A percentile compares a stretch with the other conserved stretches of the same genome.
These are phyloP conservation scores for Pluvianellus socialis DNA, from an alignment of 2,113 vertebrate species.

Conservation along the genomic window DNA sequence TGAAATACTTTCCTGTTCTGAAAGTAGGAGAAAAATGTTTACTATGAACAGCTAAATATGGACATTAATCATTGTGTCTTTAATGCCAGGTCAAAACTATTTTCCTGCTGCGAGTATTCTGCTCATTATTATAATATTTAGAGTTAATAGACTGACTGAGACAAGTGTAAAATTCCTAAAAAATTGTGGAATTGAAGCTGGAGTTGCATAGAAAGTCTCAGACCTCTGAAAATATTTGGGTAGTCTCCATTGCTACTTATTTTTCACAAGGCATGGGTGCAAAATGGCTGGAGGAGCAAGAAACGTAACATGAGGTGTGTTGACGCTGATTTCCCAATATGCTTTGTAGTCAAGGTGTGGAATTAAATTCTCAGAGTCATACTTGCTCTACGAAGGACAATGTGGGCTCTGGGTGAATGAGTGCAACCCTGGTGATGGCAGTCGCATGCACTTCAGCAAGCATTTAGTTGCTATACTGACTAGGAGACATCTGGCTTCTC, in stretches of 20 bases:
- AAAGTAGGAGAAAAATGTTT: slow-evolving; percentile 22
- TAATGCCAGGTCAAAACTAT: neutral
- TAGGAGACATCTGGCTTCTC: neutral
- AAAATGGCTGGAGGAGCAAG: neutral
- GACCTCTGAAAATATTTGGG: neutral
- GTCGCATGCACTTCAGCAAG: neutral
- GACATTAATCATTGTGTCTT: slow-evolving; percentile 35
- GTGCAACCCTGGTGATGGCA: neutral
- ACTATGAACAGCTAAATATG: neutral
- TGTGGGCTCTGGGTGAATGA: neutral
- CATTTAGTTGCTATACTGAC: neutral
- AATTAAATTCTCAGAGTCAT: neutral
- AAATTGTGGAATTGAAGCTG: neutral
- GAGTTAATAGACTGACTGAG: neutral
- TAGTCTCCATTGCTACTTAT: neutral
- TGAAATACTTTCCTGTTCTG: slow-evolving; percentile 21
- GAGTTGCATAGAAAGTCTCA: neutral
- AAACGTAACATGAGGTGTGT: neutral
- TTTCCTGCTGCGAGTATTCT: neutral
- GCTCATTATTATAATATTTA: neutral
- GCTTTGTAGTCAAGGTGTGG: neutral
- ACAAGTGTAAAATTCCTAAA: neutral
- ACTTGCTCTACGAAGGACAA: neutral
- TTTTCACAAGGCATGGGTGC: neutral
- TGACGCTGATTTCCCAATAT: neutral